Evolutionary conservation across 2,113 vertebrate species (phyloP), one percentile per base, ranked within the genome.

Genomic region (Nymphicus hollandicus): DNA sequence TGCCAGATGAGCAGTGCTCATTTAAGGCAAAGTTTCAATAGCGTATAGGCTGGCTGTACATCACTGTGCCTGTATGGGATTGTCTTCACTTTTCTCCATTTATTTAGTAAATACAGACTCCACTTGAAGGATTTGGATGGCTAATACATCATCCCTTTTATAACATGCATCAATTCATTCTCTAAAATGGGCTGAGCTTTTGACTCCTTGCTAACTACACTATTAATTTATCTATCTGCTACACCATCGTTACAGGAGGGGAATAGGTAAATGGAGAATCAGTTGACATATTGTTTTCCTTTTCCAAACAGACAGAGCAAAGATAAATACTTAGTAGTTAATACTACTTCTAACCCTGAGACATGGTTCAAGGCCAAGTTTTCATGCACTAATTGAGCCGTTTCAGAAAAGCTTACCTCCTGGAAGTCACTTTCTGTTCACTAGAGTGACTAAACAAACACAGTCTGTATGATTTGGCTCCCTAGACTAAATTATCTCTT

Each of bases 351-450:
- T 96, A 82, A 94, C 92, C 84, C 68, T 68, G 66, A 96, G 94
- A 92, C 39, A 83, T 92, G 92, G 56, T 93, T 92, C 52, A 93
- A 93, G 86, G 86, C 86, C 86, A 94, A 94, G 66, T 91, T 86
- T 97, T 88, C 81, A 87, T 89, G 84, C 76, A 86, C 87, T 93
- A 95, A 96, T 94, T 95, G 70, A 88, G 78, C 55, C 72, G 10
- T 91, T 97, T 95, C 90, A 89, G 81, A 89, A 88, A 91, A 89
- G 50, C 83, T 77, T 95, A 87, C 86, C 86, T 95, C 88, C 74
- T 89, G 88, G 91, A 96, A 96, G 52, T 87, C 66, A 64, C 77
- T 86, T 92, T 86, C 78, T 82, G 46, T 87, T 92, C 7, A 1
- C 78, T 85, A 72, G 68, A 95, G 83, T 94, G 74, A 66, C 74